Evolutionary conservation across 2,113 vertebrate genomes (phyloP), one percentile per base, ranked within the genome.

Genomic region (Macquaria australasica): DNA sequence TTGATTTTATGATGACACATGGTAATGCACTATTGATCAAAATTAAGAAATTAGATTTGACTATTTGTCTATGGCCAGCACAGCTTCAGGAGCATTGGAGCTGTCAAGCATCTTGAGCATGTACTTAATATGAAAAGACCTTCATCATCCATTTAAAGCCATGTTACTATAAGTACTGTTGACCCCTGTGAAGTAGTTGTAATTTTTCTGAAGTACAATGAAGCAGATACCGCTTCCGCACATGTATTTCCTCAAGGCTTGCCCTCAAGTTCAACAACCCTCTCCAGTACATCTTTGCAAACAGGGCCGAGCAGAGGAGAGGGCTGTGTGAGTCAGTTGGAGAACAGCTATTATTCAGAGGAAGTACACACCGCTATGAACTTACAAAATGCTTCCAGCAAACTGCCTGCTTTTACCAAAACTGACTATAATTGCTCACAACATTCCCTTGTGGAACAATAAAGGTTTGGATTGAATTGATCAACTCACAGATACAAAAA

Each of bases 221-320:
- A 71, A 81, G 69, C 18, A 34, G 60, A 71, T 71, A 69, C 9
- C 71, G 67, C 73, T 76, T 73, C 28, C 1, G 8, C 28, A 41
- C 69, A 79, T 21, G 9, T 68, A 25, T 59, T 87, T 82, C 34
- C 72, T 85, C 82, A 81, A 88, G 86, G 74, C 81, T 81, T 51
- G 34, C 72, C 50, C 81, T 89, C 41, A 23, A 83, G 85, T 84
- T 91, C 75, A 79, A 77, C 39, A 23, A 59, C 78, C 84, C 74
- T 82, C 86, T 89, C 72, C 55, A 82, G 74, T 23, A 21, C 71
- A 43, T 90, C 67, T 60, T 28, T 64, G 59, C 66, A 83, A 56
- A 75, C 43, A 8, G 10, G 48, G 84, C 70, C 0, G 4, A 53
- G 82, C 25, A 70, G 53, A 87, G 70, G 50, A 85, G 66, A 66